Base-by-base conservation (phyloP, 2,888 invertebrate species). In the Caenorhabditis sp. region DNA sequence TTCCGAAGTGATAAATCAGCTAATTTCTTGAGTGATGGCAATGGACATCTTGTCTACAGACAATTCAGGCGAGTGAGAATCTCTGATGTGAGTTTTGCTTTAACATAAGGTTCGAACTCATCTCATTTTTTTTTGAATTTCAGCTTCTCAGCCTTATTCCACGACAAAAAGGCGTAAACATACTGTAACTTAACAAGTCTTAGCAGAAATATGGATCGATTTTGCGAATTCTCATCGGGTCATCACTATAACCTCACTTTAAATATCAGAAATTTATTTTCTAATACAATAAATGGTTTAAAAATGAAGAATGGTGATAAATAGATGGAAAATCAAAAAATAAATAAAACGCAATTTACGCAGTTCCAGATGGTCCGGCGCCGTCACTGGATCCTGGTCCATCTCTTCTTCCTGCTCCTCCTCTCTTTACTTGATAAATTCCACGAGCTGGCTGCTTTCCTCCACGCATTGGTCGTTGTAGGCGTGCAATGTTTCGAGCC, bases 1-100 rank as follows among this genome's bases (percentile, higher is more conserved):
- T 80, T 80, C 72, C 73, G 71, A 61, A 76, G 76, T 25, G 78
- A 80, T 59, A 78, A 78, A 64, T 77, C 77, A 2, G 76, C 73
- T 21, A 80, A 80, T 58, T 80, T 80, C 58, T 59, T 80, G 62
- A 72, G 59, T 54, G 80, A 80, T 50, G 80, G 80, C 23, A 52
- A 36, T 17, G 78, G 78, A 20, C 74, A 78, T 50, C 56, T 80
- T 26, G 71, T 72, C 1, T 80, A 78, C 76, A 67, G 80, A 5
- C 76, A 80, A 57, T 80, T 70, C 72, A 62, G 78, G 63, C 61
- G 80, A 59, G 66, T 77, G 27, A 50, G 78, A 52, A 66, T 80
- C 21, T 76, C 76, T n/a, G 80, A 80, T 67, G 76, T 80, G 62
- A 70, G 77, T 64, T n/a, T n/a, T n/a, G n/a, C n/a, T n/a, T n/a